Evolutionary conservation across 2,888 invertebrate genomes (phyloP).

Genomic region (Andrena camellia): DNA sequence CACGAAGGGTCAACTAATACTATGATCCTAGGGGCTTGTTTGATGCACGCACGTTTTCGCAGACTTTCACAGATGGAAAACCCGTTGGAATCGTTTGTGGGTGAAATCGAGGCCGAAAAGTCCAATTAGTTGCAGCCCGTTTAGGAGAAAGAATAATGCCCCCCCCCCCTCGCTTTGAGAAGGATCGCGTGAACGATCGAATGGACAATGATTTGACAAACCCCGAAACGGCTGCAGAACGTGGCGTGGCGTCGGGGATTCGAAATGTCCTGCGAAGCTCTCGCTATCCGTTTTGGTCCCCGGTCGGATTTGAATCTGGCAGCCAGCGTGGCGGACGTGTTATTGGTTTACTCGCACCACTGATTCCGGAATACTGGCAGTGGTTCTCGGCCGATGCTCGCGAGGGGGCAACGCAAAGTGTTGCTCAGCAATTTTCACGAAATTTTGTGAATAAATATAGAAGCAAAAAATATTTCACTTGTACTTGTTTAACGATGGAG

Average conservation of each 20-base stretch:
- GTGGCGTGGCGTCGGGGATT: constrained; percentile 75
- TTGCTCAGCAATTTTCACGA: background rate
- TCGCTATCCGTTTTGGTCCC: constrained; percentile 76
- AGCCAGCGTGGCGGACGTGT: constrained; percentile 83
- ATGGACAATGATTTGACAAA: constrained; percentile 82
- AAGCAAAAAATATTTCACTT: no score
- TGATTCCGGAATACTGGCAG: constrained; percentile 79
- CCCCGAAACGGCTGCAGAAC: constrained; percentile 77
- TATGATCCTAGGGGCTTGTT: no score
- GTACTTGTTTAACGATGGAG: no score
- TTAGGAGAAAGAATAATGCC: constrained; percentile 21
- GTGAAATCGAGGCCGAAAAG: background rate
- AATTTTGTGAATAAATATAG: no score
- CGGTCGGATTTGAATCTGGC: constrained; percentile 83
- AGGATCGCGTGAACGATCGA: constrained; percentile 65
- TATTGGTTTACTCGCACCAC: constrained; percentile 85
- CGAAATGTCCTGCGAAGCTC: constrained; percentile 81
- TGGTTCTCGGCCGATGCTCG: constrained; percentile 75
- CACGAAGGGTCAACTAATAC: no score
- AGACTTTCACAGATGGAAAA: background rate
- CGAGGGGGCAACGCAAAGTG: background rate
- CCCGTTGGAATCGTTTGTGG: background rate
- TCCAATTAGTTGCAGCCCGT: constrained; percentile 19
- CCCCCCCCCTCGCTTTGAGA: constrained; percentile 50
- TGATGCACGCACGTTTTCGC: background rate